Evolutionary conservation across 1,140 invertebrate species (phyloP).

Genomic region (Nomia melanderi): DNA sequence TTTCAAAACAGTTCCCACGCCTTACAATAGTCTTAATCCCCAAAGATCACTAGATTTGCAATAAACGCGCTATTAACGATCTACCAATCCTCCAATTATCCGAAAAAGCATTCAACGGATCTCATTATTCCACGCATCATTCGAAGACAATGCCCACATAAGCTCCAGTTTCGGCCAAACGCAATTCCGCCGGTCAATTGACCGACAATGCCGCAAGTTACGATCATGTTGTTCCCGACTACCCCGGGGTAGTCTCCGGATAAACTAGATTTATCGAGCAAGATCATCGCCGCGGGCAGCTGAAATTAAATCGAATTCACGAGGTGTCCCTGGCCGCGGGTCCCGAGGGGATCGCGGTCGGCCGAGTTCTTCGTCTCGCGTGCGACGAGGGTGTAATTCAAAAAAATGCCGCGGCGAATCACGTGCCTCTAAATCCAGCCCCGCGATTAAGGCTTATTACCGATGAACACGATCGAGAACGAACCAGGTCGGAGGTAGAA

Average conservation of each 20-base stretch:
- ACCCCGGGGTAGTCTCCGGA: background rate
- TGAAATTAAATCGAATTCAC: conserved; percentile 54
- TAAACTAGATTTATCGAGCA: conserved; percentile 38
- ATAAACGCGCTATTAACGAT: too few relatives aligned
- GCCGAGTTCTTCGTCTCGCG: conserved; percentile 25
- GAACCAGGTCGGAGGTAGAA: background rate
- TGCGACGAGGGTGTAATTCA: conserved; percentile 55
- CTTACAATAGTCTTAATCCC: too few relatives aligned
- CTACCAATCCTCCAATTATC: too few relatives aligned
- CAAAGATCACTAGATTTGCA: too few relatives aligned
- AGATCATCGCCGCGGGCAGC: conserved; percentile 42
- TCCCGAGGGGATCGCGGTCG: background rate
- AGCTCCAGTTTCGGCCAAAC: background rate
- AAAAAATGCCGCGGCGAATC: conserved; percentile 40
- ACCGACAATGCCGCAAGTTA: conserved; percentile 34
- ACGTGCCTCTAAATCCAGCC: conserved; percentile 53
- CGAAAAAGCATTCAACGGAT: too few relatives aligned
- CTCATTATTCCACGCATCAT: too few relatives aligned
- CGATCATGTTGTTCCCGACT: conserved; percentile 16
- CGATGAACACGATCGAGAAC: conserved; percentile 46
- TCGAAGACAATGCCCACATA: background rate
- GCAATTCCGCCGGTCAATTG: background rate
- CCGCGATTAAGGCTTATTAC: conserved; percentile 65
- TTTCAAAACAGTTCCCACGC: too few relatives aligned
- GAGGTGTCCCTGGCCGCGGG: conserved; percentile 44